These are phyloP conservation scores for Dysidea cf. avara DNA, from an alignment of 37 sponge, comb jelly and placozoan genomes.

Conservation along the genomic window DNA sequence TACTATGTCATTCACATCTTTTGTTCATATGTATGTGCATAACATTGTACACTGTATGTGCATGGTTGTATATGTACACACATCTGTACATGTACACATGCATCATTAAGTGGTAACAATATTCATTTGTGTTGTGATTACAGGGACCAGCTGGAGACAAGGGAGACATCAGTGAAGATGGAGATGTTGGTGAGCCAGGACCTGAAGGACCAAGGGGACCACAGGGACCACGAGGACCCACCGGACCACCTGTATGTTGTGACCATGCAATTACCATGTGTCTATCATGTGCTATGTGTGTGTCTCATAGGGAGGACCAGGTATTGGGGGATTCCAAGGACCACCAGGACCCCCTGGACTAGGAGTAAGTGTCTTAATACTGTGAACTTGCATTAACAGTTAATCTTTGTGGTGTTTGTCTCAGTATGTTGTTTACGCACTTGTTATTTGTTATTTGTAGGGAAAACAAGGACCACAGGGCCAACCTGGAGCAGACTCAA, in stretches of 20 bases:
- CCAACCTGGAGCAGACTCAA: no score
- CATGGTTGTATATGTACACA: background rate
- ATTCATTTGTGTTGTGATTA: no score
- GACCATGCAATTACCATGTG: no score
- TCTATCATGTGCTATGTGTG: no score
- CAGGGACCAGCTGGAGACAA: conserved; percentile 38
- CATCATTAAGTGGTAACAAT: background rate
- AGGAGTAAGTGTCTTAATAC: background rate
- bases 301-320: no score
- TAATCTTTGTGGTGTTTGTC: no score
- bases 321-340: conserved; percentile 33
- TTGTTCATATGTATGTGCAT: background rate
- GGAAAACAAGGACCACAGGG: no score
- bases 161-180: no score
- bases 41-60: background rate
- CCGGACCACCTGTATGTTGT: no score
- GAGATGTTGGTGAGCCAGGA: conserved; percentile 45
- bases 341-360: conserved; percentile 25
- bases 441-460: no score
- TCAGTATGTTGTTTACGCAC: no score
- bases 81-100: background rate
- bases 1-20: background rate
- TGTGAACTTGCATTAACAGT: background rate
- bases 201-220: conserved; percentile 16
- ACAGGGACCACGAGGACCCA: conserved; percentile 31